Evolutionary conservation across 2,113 vertebrate species (phyloP).

Genomic region (Actenoides hombroni): DNA sequence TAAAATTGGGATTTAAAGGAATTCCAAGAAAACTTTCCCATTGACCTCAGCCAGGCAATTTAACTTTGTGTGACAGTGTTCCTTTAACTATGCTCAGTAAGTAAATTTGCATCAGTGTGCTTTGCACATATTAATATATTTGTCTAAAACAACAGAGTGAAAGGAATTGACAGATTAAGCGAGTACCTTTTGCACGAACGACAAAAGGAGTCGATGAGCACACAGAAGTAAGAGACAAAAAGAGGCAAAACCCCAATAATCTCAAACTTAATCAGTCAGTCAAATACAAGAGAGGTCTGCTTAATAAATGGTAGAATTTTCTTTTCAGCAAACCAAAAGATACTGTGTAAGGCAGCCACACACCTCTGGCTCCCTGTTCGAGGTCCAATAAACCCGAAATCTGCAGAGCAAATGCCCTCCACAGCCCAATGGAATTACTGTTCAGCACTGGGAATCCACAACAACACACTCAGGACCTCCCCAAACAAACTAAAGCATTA

Average conservation of each 20-base stretch:
- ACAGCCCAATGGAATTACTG: neutral
- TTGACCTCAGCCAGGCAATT: neutral
- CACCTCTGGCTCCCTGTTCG: neutral
- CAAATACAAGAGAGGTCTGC: neutral
- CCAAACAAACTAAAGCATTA: neutral
- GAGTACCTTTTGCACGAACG: neutral
- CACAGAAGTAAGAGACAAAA: constrained; percentile 7
- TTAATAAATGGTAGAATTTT: neutral
- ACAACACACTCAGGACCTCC: neutral
- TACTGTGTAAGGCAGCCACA: neutral
- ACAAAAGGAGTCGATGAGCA: neutral
- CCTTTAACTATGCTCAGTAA: neutral
- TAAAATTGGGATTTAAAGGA: neutral
- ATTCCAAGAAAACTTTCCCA: neutral
- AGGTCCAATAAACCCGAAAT: neutral
- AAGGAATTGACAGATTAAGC: constrained; percentile 36
- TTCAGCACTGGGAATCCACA: neutral
- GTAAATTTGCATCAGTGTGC: neutral
- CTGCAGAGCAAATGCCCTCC: neutral
- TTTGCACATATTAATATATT: neutral
- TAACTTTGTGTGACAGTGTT: neutral
- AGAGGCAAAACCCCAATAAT: neutral
- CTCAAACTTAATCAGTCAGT: neutral
- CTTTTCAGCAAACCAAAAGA: neutral
- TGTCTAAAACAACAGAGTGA: constrained; percentile 52